phyloP scores from a whole-genome alignment of 2,113 vertebrate genomes.

The Hiodon tergisus region DNA sequence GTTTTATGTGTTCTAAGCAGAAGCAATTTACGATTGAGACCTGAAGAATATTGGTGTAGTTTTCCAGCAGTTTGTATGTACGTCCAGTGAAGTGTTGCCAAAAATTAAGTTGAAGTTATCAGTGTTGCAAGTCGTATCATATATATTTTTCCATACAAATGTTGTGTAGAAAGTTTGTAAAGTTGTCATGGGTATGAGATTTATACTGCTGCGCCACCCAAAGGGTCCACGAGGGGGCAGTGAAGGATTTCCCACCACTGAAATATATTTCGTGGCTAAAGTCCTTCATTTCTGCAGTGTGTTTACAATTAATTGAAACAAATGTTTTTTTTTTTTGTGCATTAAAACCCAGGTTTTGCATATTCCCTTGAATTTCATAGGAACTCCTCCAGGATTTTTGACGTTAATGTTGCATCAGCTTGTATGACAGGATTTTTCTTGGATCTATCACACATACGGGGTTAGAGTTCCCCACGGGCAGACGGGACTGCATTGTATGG shows the following conservation, averaged over 20 bases:
- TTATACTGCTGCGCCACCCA: not conserved
- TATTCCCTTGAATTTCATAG: not conserved
- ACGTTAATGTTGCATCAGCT: no score
- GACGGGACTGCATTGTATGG: no score
- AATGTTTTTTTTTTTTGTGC: not conserved
- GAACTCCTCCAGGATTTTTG: no score
- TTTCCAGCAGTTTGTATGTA: not conserved
- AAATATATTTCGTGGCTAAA: not conserved
- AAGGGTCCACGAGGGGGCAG: slow-evolving; percentile 11
- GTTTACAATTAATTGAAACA: not conserved
- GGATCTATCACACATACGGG: no score
- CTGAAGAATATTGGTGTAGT: not conserved
- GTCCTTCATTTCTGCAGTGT: not conserved
- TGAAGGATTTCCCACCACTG: not conserved
- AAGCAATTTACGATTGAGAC: not conserved
- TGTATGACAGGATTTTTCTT: no score
- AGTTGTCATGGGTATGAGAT: not conserved
- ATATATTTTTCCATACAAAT: not conserved
- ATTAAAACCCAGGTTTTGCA: slow-evolving; percentile 12
- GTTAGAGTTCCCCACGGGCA: no score
- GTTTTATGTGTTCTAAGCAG: slow-evolving; percentile 2
- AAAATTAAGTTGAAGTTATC: not conserved
- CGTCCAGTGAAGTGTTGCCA: not conserved
- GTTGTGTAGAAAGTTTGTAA: no score
- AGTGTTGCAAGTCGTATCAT: not conserved